These are phyloP conservation scores for Porites rus DNA, from an alignment of 92 coral and sea anemone species.

Conservation along the genomic window DNA sequence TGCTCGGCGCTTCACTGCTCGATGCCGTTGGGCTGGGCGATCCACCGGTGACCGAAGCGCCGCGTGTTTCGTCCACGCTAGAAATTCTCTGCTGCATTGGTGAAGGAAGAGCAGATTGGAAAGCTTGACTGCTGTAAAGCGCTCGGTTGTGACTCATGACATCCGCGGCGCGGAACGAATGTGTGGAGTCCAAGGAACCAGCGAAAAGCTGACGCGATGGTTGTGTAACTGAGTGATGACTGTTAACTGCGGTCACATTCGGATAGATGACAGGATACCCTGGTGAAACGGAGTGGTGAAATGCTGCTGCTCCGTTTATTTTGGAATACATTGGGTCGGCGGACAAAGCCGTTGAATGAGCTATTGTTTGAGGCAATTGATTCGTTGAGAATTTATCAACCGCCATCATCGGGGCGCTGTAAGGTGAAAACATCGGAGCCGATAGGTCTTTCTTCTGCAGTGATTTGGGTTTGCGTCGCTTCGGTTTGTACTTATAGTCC, in stretches of 20 bases:
- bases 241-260: slow-evolving; percentile 81
- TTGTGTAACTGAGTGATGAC: slow-evolving; percentile 77
- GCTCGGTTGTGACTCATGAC: slow-evolving; percentile 89
- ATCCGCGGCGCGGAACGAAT: slow-evolving; percentile 90
- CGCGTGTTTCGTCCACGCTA: slow-evolving; percentile 90
- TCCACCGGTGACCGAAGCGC: slow-evolving; percentile 76
- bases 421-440: slow-evolving; percentile 92
- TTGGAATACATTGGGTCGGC: slow-evolving; percentile 97
- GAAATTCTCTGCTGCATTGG: slow-evolving; percentile 92
- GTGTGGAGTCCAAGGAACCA: slow-evolving; percentile 85
- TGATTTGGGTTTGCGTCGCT: slow-evolving; percentile 96
- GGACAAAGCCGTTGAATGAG: slow-evolving; percentile 98
- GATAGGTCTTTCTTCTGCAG: slow-evolving; percentile 94
- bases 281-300: slow-evolving; percentile 92
- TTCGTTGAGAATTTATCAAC: slow-evolving; percentile 96
- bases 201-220: slow-evolving; percentile 92
- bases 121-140: slow-evolving; percentile 85
- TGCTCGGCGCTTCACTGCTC: slow-evolving; percentile 79
- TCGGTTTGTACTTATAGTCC: slow-evolving; percentile 99
- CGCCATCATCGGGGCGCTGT: slow-evolving; percentile 96
- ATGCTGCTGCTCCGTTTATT: slow-evolving; percentile 94
- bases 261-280: slow-evolving; percentile 97
- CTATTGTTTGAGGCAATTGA: slow-evolving; percentile 98
- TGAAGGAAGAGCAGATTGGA: slow-evolving; percentile 81
- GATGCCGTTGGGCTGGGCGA: slow-evolving; percentile 90